phyloP scores from a whole-genome alignment of 2,888 invertebrate genomes.

The Mystacides longicornis region DNA sequence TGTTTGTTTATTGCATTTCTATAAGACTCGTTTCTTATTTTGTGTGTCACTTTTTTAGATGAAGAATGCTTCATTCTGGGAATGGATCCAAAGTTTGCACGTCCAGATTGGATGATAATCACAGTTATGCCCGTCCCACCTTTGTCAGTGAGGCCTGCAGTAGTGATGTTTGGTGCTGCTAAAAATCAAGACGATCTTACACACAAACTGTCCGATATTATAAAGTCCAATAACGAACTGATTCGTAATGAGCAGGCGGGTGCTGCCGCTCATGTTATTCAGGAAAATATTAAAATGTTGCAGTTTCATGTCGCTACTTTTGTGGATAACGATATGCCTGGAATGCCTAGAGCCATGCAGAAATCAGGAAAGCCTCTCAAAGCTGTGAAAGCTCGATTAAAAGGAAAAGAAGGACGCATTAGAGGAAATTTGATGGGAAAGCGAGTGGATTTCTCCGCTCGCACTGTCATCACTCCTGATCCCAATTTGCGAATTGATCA shows the following conservation, averaged over 20 bases:
- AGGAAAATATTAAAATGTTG: constrained; percentile 94
- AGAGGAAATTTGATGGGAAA: constrained; percentile 99
- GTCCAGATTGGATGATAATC: constrained; percentile 99
- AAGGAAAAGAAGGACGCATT: constrained; percentile 98
- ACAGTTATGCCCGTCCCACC: constrained; percentile 98
- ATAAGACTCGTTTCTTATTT: neutral
- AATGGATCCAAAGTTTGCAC: constrained; percentile 95
- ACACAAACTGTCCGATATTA: constrained; percentile 96
- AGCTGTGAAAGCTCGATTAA: constrained; percentile 91
- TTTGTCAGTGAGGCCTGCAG: constrained; percentile 91
- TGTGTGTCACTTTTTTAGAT: constrained; percentile 44
- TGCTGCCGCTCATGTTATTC: constrained; percentile 94
- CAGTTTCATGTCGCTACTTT: constrained; percentile 98
- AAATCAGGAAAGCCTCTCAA: constrained; percentile 98
- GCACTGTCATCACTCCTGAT: constrained; percentile 97
- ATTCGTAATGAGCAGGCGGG: constrained; percentile 92
- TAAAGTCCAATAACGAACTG: constrained; percentile 96
- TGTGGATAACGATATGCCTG: constrained; percentile 98
- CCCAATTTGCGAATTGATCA: constrained; percentile 92
- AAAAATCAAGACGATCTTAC: constrained; percentile 99
- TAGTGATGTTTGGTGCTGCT: constrained; percentile 98
- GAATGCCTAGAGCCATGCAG: constrained; percentile 95
- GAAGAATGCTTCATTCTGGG: constrained; percentile 92
- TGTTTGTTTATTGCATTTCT: neutral
- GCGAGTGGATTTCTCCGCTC: constrained; percentile 98